These are phyloP conservation scores for Ferdinandea cuprea DNA, from an alignment of 2,888 invertebrate genomes.

Conservation along the genomic window DNA sequence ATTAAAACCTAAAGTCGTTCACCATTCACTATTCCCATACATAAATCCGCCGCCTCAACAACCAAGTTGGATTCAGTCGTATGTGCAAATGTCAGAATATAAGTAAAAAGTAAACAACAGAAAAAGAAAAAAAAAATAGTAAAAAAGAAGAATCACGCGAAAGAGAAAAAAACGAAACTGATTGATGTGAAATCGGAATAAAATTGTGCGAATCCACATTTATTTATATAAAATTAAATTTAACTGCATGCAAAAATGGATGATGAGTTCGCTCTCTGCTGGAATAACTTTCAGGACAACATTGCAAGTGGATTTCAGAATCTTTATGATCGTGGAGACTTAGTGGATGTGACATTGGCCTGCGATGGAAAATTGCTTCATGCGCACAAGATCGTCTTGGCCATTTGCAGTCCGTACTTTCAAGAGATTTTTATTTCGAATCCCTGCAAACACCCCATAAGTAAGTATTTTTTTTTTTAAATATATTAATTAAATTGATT, in stretches of 20 bases:
- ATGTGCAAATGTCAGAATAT: constrained; percentile 68
- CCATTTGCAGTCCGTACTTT: constrained; percentile 84
- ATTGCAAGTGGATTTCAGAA: constrained; percentile 83
- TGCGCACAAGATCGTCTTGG: constrained; percentile 84
- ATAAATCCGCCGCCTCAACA: constrained; percentile 33
- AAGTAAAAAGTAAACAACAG: constrained; percentile 72
- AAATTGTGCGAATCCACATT: constrained; percentile 16
- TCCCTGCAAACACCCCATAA: constrained; percentile 83
- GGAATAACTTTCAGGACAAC: constrained; percentile 84
- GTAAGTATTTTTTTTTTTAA: constrained; percentile 79
- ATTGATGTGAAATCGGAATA: constrained; percentile 38
- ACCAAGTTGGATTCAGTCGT: constrained; percentile 11
- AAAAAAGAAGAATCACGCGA: constrained; percentile 51
- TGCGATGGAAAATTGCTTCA: constrained; percentile 84
- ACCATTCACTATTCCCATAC: background rate
- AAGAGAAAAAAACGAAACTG: constrained; percentile 47
- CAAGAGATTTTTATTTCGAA: constrained; percentile 83
- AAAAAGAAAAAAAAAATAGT: constrained; percentile 60
- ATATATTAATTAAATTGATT: too few species aligned
- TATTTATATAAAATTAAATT: constrained; percentile 42
- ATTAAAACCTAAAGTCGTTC: background rate
- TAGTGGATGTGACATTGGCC: constrained; percentile 84
- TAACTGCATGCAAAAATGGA: constrained; percentile 78
- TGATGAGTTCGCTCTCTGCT: constrained; percentile 83
- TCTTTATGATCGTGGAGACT: constrained; percentile 83